Conservation (phyloP, 1,140 invertebrate species). For the Hypsibius dujardini region DNA sequence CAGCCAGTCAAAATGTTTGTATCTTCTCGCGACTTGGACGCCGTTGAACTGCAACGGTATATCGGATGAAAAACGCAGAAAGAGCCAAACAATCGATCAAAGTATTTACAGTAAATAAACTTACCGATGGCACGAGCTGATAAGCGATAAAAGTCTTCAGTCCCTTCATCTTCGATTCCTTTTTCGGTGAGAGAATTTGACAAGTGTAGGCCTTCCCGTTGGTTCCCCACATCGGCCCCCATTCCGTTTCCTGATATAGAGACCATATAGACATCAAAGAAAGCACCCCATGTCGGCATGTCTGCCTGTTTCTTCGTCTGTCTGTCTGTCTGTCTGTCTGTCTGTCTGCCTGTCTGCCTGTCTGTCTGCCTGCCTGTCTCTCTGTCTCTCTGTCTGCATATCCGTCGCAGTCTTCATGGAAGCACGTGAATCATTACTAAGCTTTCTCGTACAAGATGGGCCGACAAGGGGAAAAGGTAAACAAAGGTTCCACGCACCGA, state of each 20-base stretch:
- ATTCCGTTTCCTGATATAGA: slow-evolving; percentile 39
- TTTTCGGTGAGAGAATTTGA: slow-evolving; percentile 77
- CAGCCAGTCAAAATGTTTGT: slow-evolving; percentile 98
- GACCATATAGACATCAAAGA: too few species aligned
- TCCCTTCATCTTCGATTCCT: slow-evolving; percentile 88
- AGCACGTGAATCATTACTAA: slow-evolving; percentile 19
- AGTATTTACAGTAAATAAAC: slow-evolving; percentile 25
- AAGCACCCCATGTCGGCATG: too few species aligned
- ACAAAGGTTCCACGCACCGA: slow-evolving; percentile 32
- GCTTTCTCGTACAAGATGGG: slow-evolving; percentile 18
- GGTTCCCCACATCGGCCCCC: slow-evolving; percentile 51
- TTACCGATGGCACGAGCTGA: slow-evolving; percentile 71
- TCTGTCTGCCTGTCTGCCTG: too few species aligned
- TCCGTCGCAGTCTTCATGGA: too few species aligned
- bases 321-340: too few species aligned
- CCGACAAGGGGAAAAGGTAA: background rate
- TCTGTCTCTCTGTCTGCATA: too few species aligned
- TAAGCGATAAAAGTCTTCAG: slow-evolving; percentile 94
- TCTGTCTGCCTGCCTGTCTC: too few species aligned
- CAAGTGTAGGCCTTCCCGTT: slow-evolving; percentile 56
- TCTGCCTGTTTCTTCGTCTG: too few species aligned
- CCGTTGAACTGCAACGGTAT: slow-evolving; percentile 43
- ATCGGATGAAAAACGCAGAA: slow-evolving; percentile 17
- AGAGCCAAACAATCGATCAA: slow-evolving; percentile 23
- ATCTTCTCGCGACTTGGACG: slow-evolving; percentile 81